Conservation (phyloP, 2,888 invertebrate species). For the Nesidiocoris tenuis region DNA sequence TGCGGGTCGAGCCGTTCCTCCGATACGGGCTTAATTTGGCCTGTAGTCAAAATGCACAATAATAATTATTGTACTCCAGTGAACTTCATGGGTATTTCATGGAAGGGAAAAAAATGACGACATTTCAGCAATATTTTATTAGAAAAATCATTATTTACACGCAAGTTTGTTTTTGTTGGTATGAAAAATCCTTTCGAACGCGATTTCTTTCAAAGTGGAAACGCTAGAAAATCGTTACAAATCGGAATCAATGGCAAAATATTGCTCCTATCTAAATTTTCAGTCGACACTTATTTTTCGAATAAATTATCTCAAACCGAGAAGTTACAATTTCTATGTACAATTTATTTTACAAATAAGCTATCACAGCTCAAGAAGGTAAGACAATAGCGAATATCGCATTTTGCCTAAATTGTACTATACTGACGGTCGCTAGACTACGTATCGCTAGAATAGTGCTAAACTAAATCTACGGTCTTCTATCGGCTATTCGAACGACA, state of each 20-base stretch:
- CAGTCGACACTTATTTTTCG: not conserved
- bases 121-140: not conserved
- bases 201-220: not conserved
- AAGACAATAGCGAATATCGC: not conserved
- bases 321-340: not conserved
- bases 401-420: not conserved
- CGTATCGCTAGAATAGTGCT: no score
- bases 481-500: no score
- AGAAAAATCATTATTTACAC: not conserved
- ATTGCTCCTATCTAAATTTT: not conserved
- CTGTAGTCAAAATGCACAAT: no score
- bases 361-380: not conserved
- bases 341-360: not conserved
- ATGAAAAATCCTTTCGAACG: no score
- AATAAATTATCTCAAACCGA: not conserved
- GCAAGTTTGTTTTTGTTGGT: no score
- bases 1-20: no score
- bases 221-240: not conserved
- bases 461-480: no score
- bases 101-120: not conserved
- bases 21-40: no score
- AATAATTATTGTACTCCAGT: no score
- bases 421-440: not conserved
- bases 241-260: not conserved
- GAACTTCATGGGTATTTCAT: no score